A percentile compares a stretch with the other conserved stretches of the same genome.
phyloP scores from a whole-genome alignment of 2,797 vertebrate species.

The Lycodopsis pacificus region DNA sequence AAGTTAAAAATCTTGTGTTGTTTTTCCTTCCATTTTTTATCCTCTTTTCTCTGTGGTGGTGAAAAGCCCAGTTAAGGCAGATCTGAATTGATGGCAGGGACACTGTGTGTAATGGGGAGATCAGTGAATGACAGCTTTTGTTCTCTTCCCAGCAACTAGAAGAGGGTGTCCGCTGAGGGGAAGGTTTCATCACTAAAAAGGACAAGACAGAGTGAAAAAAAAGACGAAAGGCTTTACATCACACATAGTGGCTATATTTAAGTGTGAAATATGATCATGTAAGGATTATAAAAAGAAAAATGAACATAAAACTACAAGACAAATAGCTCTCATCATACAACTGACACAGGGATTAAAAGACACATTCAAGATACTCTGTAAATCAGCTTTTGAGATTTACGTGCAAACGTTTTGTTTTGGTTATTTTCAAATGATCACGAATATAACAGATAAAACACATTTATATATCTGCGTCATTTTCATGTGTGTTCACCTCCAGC shows the following conservation, averaged over 20 bases:
- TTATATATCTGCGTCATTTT: slow-evolving; percentile 11
- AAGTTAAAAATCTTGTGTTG: slow-evolving; percentile 2
- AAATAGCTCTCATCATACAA: slow-evolving; percentile 23
- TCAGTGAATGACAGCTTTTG: slow-evolving; percentile 63
- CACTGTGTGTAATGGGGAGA: slow-evolving; percentile 46
- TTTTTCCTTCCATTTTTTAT: slow-evolving; percentile 12
- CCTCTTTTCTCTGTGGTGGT: neutral
- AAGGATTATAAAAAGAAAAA: slow-evolving; percentile 43
- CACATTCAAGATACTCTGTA: neutral
- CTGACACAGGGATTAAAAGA: slow-evolving; percentile 8
- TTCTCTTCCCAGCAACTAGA: slow-evolving; percentile 41
- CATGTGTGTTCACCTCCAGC: slow-evolving; percentile 16
- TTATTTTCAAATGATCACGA: neutral
- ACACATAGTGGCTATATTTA: slow-evolving; percentile 39
- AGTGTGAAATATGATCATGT: slow-evolving; percentile 51
- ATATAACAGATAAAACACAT: neutral
- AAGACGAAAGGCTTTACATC: slow-evolving; percentile 40
- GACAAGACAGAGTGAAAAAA: slow-evolving; percentile 25
- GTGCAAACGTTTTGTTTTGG: neutral
- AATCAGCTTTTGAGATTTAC: slow-evolving; percentile 3
- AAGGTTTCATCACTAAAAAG: slow-evolving; percentile 64
- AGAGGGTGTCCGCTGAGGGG: slow-evolving; percentile 45
- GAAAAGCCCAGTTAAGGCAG: slow-evolving; percentile 22
- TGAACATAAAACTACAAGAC: slow-evolving; percentile 24
- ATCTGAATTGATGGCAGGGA: slow-evolving; percentile 34